Base-by-base conservation (phyloP, 2,797 vertebrate species). In the Crenichthys baileyi region DNA sequence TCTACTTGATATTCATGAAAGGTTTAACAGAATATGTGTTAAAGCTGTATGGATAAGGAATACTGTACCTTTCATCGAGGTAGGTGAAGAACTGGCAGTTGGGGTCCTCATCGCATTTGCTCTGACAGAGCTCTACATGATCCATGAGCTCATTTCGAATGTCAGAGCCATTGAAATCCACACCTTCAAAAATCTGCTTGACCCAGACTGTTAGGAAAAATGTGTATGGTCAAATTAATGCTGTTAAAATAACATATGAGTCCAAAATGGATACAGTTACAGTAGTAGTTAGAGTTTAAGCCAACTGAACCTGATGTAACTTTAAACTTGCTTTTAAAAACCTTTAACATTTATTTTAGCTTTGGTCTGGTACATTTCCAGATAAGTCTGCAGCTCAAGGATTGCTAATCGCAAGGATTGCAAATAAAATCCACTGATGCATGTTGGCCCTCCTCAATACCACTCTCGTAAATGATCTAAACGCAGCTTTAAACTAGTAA, bases 51-150 rank as follows among this genome's bases (percentile, higher is more conserved):
- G 0, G 7, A 71, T 65, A 53, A 2, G 11, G 5, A 48, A 48
- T 48, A 78, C 68, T 53, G 26, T 86, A 92, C 91, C 87, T 24
- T 1, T 78, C 5, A 2, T 1, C 44, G 46, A 50, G 0, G 22
- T 93, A 94, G 20, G 70, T 84, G 84, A 90, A 95, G 87, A 94
- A 94, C 76, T 94, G 95, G 77, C 94, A 95, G 72, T 78, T n/a
- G 1, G 77, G 83, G 16, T 94, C 85, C 0, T 41, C 71, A 8
- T 75, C 83, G 63, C 94, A 95, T 3, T 1, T 70, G n/a, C 7
- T 81, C 81, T 90, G 79, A 70, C 94, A 95, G 0, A 18, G 4
- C 0, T 84, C 67, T 7, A 77, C 73, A 48, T 88, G 24, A 12
- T 87, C 80, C 68, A 79, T 29, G 36, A 73, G 0, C n/a, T 83